Evolutionary conservation across 1,140 invertebrate species (phyloP).

Genomic region (Sipha flava): DNA sequence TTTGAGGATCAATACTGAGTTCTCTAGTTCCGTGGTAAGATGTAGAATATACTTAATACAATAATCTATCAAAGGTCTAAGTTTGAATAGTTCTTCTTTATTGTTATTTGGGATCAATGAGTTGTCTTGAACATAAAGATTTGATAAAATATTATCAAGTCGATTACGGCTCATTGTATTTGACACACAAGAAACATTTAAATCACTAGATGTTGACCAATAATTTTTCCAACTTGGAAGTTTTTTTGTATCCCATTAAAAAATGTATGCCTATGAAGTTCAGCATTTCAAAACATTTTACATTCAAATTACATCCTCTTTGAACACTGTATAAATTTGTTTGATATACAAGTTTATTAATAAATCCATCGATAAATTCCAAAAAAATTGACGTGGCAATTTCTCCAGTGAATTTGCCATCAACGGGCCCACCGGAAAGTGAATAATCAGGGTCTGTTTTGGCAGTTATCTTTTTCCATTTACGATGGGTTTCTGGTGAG

Average conservation of each 20-base stretch:
- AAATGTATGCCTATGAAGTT: not conserved
- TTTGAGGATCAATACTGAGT: conserved; percentile 39
- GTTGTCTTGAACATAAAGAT: not conserved
- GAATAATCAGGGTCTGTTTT: not conserved
- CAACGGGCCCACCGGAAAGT: not conserved
- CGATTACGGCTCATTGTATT: not conserved
- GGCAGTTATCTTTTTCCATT: not conserved
- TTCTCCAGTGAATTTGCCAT: not conserved
- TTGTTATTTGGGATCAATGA: not conserved
- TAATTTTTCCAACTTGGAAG: not conserved
- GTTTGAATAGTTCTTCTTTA: conserved; percentile 36
- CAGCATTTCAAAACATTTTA: not conserved
- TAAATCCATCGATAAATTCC: not conserved
- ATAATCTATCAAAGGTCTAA: conserved; percentile 32
- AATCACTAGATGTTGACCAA: not conserved
- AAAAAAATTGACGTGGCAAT: not conserved
- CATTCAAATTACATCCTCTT: not conserved
- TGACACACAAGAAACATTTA: not conserved
- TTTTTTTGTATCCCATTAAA: not conserved
- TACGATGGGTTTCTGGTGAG: not conserved
- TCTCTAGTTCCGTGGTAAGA: not conserved
- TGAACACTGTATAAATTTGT: not conserved
- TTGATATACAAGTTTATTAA: not conserved
- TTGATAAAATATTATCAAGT: not conserved
- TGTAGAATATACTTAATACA: conserved; percentile 15